Evolutionary conservation across 2,888 invertebrate species (phyloP).

Genomic region (Ectemnius cavifrons): DNA sequence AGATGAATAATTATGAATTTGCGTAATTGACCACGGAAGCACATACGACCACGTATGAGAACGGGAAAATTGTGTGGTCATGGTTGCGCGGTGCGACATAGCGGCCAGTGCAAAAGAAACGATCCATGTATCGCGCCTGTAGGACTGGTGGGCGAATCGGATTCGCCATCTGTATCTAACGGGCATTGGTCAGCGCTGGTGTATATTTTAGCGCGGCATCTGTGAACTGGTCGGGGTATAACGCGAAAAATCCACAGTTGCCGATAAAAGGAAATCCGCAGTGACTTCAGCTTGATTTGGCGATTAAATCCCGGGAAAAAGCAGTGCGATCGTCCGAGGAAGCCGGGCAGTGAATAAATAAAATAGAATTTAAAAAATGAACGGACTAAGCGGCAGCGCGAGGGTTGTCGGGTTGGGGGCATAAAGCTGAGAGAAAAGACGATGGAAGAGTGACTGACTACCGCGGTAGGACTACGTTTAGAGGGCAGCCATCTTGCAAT

Average conservation of each 20-base stretch:
- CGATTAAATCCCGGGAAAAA: conserved; percentile 35
- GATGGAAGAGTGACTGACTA: conserved; percentile 79
- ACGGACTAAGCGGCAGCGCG: not conserved
- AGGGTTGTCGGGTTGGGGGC: not conserved
- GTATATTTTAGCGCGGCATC: conserved; percentile 54
- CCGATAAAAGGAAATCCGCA: conserved; percentile 75
- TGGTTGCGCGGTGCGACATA: not conserved
- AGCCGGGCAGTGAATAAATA: conserved; percentile 13
- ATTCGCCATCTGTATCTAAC: conserved; percentile 15
- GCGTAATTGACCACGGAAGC: not conserved
- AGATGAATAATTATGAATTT: not conserved
- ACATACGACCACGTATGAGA: not conserved
- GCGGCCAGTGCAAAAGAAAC: conserved; percentile 3
- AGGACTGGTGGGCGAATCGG: conserved; percentile 9
- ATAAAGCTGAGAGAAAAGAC: conserved; percentile 32
- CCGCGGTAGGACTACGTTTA: conserved; percentile 88
- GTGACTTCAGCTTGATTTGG: conserved; percentile 54
- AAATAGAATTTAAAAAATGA: conserved; percentile 38
- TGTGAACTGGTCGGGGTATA: conserved; percentile 42
- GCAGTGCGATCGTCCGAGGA: not conserved
- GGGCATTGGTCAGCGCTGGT: conserved; percentile 35
- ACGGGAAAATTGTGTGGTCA: not conserved
- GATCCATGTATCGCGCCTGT: not conserved
- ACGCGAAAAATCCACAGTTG: conserved; percentile 65
- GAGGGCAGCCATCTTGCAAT: conserved; percentile 92